A percentile compares a stretch with the other conserved stretches of the same genome.
Evolutionary conservation across 2,113 vertebrate species (phyloP).

Genomic region (Grammomys surdaster): DNA sequence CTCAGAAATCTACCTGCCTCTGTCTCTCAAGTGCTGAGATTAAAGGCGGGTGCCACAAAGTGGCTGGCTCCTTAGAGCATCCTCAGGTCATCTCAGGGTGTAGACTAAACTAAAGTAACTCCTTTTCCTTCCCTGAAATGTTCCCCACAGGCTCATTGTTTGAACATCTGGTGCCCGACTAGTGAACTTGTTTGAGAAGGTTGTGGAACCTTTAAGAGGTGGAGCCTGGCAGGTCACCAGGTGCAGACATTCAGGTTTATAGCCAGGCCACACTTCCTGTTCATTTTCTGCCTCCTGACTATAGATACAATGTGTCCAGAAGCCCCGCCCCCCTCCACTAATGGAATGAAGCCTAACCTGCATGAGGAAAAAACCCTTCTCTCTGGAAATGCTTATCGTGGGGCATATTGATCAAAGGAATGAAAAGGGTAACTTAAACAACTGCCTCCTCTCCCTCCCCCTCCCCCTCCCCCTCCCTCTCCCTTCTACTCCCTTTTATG

Average conservation of each 20-base stretch:
- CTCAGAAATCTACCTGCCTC: too few species aligned
- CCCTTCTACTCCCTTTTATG: too few species aligned
- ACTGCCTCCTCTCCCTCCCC: too few species aligned
- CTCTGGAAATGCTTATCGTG: not conserved
- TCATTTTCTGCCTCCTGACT: not conserved
- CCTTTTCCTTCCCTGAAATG: not conserved
- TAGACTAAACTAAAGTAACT: not conserved
- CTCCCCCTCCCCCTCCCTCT: fast-evolving
- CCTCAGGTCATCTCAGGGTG: not conserved
- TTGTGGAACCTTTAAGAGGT: not conserved
- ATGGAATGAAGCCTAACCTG: not conserved
- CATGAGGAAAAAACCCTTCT: not conserved
- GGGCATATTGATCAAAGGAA: not conserved
- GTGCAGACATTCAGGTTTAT: not conserved
- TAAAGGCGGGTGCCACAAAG: too few species aligned
- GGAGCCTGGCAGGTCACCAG: not conserved
- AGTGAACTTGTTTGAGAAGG: not conserved
- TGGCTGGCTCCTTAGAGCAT: not conserved
- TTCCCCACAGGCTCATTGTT: not conserved
- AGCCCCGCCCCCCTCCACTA: not conserved
- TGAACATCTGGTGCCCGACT: not conserved
- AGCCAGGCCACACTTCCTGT: not conserved
- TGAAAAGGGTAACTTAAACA: not conserved
- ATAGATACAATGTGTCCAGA: not conserved
- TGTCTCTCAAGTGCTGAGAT: too few species aligned